Conservation (phyloP, 2,888 invertebrate genomes). For the Crocallis elinguaria region DNA sequence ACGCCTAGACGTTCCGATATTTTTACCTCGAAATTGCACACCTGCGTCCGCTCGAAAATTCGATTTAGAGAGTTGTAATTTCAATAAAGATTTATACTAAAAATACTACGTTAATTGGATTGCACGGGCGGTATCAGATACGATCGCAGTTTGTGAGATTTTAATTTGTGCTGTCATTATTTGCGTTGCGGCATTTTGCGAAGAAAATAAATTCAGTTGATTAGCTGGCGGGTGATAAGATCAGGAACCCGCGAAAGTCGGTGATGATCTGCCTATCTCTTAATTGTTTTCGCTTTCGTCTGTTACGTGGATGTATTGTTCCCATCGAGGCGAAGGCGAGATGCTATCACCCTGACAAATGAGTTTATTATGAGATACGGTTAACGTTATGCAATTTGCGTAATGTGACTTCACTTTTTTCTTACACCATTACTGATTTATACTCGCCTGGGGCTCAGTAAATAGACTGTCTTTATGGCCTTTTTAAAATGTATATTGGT, state of each 20-base stretch:
- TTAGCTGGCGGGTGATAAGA: conserved; percentile 45
- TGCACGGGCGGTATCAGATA: conserved; percentile 45
- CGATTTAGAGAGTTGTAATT: conserved; percentile 40
- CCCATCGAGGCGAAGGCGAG: conserved; percentile 48
- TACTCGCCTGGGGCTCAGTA: conserved; percentile 29
- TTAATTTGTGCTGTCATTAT: conserved; percentile 55
- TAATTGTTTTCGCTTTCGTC: conserved; percentile 79
- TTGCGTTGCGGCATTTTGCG: conserved; percentile 36
- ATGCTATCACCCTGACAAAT: conserved; percentile 75
- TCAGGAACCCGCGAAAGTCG: conserved; percentile 60
- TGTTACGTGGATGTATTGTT: conserved; percentile 69
- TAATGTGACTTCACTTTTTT: conserved; percentile 57
- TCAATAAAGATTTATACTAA: conserved; percentile 40
- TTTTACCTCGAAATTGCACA: conserved; percentile 33
- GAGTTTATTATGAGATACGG: conserved; percentile 67
- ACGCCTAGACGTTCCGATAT: conserved; percentile 33
- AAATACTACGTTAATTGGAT: conserved; percentile 49
- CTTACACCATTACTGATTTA: conserved; percentile 43
- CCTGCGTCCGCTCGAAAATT: conserved; percentile 34
- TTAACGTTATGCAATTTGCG: conserved; percentile 66
- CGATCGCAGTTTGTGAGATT: conserved; percentile 50
- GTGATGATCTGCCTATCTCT: conserved; percentile 63
- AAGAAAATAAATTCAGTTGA: conserved; percentile 46
- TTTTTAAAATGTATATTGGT: conserved; percentile 23
- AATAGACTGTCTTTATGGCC: conserved; percentile 31